Conservation (phyloP, 2,113 vertebrate genomes). For the Oncorhynchus keta region DNA sequence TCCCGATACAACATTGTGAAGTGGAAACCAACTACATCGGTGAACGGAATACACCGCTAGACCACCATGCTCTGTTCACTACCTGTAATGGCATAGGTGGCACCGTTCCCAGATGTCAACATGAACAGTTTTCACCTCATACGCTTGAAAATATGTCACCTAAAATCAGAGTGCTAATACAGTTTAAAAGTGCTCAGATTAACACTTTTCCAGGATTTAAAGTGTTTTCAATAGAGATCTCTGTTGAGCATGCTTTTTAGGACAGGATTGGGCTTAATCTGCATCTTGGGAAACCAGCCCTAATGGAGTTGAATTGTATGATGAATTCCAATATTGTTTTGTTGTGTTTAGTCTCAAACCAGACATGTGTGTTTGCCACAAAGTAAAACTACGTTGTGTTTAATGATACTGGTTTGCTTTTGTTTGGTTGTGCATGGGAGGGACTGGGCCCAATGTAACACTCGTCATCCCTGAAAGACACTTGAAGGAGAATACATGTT, state of each 20-base stretch:
- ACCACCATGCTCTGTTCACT: not conserved
- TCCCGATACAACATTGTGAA: not conserved
- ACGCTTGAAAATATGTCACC: not conserved
- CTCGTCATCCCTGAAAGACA: constrained; percentile 37
- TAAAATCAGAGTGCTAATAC: constrained; percentile 3
- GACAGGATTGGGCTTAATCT: no score
- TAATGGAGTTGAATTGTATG: no score
- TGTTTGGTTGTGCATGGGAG: constrained; percentile 27
- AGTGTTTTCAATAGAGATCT: no score
- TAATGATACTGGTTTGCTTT: constrained; percentile 26
- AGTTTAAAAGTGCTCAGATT: constrained; percentile 15
- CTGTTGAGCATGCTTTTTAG: no score
- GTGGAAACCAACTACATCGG: not conserved
- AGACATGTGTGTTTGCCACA: no score
- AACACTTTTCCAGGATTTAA: no score
- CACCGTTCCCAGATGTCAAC: not conserved
- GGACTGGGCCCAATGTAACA: constrained; percentile 34
- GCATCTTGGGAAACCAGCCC: no score
- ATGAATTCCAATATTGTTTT: no score
- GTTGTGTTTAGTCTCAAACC: no score
- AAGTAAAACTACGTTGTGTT: constrained; percentile 9
- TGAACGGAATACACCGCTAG: no score
- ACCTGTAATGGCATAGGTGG: no score
- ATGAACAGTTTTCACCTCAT: not conserved
- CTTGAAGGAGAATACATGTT: constrained; percentile 45